phyloP scores from a whole-genome alignment of 2,888 invertebrate species.

The Altica lythri region DNA sequence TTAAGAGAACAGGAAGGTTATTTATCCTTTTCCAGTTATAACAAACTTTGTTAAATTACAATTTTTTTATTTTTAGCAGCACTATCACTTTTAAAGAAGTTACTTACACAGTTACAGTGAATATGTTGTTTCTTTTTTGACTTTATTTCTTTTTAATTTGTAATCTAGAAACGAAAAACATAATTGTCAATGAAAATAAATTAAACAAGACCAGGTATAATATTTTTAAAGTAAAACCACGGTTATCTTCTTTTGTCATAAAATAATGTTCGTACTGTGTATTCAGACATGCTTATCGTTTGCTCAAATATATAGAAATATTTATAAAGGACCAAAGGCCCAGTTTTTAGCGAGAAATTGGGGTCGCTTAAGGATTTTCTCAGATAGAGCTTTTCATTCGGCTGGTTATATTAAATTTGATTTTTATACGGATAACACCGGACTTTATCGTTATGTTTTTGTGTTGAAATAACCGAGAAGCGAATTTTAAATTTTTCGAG shows the following conservation, averaged over 20 bases:
- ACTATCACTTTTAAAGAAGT: no score
- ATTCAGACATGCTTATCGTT: conserved; percentile 13
- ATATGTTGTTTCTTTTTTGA: no score
- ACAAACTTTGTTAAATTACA: no score
- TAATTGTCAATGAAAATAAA: conserved; percentile 6
- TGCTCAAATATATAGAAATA: conserved; percentile 15
- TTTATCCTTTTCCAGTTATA: no score
- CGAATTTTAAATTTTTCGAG: not conserved
- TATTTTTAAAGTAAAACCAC: not conserved
- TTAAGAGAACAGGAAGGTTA: no score
- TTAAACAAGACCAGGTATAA: conserved; percentile 4
- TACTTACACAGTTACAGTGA: no score
- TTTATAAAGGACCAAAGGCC: conserved; percentile 17
- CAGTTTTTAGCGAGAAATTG: conserved; percentile 12
- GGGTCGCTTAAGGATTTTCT: conserved; percentile 7
- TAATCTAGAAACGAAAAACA: no score
- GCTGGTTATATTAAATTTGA: conserved; percentile 20
- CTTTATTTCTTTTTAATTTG: no score
- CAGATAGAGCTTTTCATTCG: conserved; percentile 13
- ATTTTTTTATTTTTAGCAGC: no score
- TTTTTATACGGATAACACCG: conserved; percentile 13
- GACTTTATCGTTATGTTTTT: conserved; percentile 10
- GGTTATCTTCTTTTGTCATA: conserved; percentile 12
- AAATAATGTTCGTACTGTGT: conserved; percentile 10
- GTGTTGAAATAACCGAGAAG: not conserved